phyloP scores from a whole-genome alignment of 2,888 invertebrate species.

The Salticus scenicus region DNA sequence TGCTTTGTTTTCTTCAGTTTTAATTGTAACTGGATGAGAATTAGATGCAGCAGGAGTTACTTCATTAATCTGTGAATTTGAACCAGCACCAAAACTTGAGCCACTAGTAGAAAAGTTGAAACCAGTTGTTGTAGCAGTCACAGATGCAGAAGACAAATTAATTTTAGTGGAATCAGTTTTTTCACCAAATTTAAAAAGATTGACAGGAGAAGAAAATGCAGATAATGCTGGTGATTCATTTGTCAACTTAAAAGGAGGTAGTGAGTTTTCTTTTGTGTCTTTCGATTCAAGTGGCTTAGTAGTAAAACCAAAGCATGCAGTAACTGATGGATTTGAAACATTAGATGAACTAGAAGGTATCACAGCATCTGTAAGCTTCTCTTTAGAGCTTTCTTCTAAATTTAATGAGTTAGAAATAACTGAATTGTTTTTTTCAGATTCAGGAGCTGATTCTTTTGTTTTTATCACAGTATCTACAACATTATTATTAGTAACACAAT shows the following conservation, averaged over 20 bases:
- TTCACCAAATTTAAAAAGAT: conserved; percentile 27
- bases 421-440: too few species aligned
- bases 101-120: conserved; percentile 21
- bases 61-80: conserved; percentile 15
- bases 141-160: not conserved
- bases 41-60: not conserved
- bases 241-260: not conserved
- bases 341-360: not conserved
- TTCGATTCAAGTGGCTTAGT: not conserved
- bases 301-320: conserved; percentile 9
- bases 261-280: not conserved
- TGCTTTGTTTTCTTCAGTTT: conserved; percentile 16
- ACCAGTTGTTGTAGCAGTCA: not conserved
- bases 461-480: too few species aligned
- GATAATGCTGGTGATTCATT: not conserved
- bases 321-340: not conserved
- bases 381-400: not conserved
- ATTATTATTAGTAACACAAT: too few species aligned
- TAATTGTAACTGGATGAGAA: not conserved
- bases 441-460: too few species aligned
- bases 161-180: conserved; percentile 4
- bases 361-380: not conserved
- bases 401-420: too few species aligned
- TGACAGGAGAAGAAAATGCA: conserved; percentile 1
- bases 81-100: not conserved